These are phyloP conservation scores for Uropsilus gracilis DNA, from an alignment of 2,113 vertebrate genomes.

Conservation along the genomic window DNA sequence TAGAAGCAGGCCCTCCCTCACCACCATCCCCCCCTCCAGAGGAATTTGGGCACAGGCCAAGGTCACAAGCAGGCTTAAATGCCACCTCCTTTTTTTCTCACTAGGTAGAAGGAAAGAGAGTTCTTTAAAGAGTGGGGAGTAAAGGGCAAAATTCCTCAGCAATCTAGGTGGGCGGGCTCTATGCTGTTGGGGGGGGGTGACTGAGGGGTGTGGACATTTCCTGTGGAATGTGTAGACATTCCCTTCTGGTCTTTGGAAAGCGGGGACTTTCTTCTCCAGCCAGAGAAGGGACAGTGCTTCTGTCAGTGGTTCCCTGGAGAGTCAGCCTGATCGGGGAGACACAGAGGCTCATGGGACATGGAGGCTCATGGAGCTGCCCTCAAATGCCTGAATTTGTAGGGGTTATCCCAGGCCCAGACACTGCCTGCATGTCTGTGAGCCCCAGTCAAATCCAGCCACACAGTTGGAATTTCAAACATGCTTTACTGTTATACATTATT, in stretches of 20 bases:
- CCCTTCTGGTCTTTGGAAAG: not conserved
- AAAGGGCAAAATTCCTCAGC: not conserved
- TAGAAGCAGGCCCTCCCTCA: not conserved
- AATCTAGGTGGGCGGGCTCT: not conserved
- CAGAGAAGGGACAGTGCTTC: not conserved
- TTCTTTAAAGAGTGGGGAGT: not conserved
- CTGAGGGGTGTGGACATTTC: not conserved
- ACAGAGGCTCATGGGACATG: not conserved
- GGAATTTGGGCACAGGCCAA: not conserved
- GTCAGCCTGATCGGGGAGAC: not conserved
- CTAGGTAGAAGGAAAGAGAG: too few relatives aligned
- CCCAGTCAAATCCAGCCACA: not conserved
- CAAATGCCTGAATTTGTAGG: not conserved
- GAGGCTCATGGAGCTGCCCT: not conserved
- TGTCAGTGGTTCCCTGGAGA: not conserved
- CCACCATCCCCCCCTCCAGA: too few relatives aligned
- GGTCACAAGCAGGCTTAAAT: not conserved
- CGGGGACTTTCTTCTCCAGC: not conserved
- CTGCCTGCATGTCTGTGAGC: not conserved
- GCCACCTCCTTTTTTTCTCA: not conserved
- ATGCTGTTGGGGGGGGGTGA: not conserved
- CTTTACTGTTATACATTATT: not conserved
- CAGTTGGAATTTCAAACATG: not conserved
- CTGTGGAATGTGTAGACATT: not conserved
- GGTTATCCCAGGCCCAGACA: not conserved